These are phyloP conservation scores for Coenobita brevimanus DNA, from an alignment of 1,140 invertebrate genomes.

Conservation along the genomic window DNA sequence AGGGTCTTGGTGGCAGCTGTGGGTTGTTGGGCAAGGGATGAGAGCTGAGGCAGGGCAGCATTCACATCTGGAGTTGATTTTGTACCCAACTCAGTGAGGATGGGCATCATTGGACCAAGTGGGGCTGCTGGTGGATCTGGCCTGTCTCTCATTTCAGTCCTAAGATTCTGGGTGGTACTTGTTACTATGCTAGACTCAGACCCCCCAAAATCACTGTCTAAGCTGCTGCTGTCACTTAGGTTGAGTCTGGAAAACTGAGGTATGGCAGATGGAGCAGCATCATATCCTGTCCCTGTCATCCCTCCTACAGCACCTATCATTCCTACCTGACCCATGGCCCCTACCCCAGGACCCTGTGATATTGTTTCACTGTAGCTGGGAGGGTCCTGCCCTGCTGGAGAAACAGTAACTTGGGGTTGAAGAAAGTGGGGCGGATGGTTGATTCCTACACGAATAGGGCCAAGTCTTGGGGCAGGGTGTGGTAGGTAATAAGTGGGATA, in stretches of 20 bases:
- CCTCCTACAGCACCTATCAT: neutral
- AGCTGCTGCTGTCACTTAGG: neutral
- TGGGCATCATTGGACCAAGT: neutral
- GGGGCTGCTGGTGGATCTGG: no score
- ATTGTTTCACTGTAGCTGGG: slow-evolving; percentile 55
- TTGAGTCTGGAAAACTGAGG: slow-evolving; percentile 32
- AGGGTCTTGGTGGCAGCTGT: no score
- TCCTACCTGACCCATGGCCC: neutral
- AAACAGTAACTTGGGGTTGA: neutral
- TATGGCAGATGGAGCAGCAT: neutral
- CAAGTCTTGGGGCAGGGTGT: no score
- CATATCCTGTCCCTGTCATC: no score
- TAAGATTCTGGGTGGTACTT: no score
- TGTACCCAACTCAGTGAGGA: neutral
- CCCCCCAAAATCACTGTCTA: neutral
- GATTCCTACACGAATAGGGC: no score
- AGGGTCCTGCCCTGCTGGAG: slow-evolving; percentile 10
- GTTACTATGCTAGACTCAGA: neutral
- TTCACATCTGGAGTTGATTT: neutral
- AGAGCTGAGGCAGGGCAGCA: no score
- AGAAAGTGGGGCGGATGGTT: neutral
- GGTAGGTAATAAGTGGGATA: no score
- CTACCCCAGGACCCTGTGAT: slow-evolving; percentile 7
- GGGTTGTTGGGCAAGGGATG: no score
- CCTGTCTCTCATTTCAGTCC: no score